phyloP scores from a whole-genome alignment of 2,888 invertebrate species.

The Odontothrips loti region DNA sequence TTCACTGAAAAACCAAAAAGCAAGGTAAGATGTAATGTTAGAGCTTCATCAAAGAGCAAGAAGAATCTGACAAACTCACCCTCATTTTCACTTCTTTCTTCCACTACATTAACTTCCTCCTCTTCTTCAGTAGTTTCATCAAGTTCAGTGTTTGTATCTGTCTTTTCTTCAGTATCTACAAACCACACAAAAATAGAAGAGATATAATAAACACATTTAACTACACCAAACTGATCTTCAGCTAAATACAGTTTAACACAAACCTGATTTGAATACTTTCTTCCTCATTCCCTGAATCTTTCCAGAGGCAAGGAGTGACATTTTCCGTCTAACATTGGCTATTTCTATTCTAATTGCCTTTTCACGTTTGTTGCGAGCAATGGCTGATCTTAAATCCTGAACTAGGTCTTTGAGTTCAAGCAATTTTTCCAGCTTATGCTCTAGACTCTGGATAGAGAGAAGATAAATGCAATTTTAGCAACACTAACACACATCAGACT shows the following conservation, averaged over 20 bases:
- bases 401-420: constrained; percentile 31
- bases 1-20: background rate
- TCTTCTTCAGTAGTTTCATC: constrained; percentile 23
- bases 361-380: constrained; percentile 55
- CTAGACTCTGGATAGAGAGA: background rate
- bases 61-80: background rate
- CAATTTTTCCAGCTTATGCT: constrained; percentile 38
- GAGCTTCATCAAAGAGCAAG: background rate
- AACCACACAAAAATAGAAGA: background rate
- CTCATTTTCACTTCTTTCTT: background rate
- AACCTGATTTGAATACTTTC: constrained; percentile 29
- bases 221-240: too few species aligned
- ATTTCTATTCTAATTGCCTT: constrained; percentile 57
- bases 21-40: background rate
- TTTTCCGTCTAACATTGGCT: constrained; percentile 48
- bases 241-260: background rate
- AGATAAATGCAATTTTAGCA: background rate
- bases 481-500: constrained; percentile 39
- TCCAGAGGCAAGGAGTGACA: constrained; percentile 27
- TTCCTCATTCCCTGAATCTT: constrained; percentile 31
- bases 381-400: constrained; percentile 52
- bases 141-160: background rate
- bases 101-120: background rate
- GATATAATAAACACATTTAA: too few species aligned
- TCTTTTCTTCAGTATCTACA: constrained; percentile 22